Conservation (phyloP, 2,113 vertebrate genomes). For the Myotis davidii region DNA sequence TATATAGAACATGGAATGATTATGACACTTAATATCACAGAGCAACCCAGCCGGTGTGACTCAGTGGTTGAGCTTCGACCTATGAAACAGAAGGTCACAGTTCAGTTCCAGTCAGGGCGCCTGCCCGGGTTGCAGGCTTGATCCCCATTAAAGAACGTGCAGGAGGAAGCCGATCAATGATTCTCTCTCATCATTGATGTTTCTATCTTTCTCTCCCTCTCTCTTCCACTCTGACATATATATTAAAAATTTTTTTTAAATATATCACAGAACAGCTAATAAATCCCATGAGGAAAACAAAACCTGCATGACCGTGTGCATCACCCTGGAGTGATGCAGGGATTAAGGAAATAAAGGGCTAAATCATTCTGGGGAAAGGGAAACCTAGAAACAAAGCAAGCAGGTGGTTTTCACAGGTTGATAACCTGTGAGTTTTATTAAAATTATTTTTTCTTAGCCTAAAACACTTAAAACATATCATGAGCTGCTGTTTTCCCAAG, state of each 20-base stretch:
- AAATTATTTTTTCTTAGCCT: constrained; percentile 34
- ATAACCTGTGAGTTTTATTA: background rate
- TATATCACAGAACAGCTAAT: background rate
- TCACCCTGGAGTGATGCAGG: background rate
- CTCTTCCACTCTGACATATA: no score
- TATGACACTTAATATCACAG: background rate
- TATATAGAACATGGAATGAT: background rate
- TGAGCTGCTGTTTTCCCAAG: constrained; percentile 21
- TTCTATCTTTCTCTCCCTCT: no score
- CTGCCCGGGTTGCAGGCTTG: no score
- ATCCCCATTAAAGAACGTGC: no score
- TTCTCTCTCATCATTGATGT: no score
- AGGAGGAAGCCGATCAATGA: no score
- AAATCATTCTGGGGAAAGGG: background rate
- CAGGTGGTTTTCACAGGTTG: background rate
- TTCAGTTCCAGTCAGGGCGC: no score
- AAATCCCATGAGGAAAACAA: background rate
- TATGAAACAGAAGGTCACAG: no score
- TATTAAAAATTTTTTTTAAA: no score
- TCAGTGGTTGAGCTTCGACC: no score
- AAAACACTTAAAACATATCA: background rate
- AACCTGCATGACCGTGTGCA: background rate
- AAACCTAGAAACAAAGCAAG: background rate
- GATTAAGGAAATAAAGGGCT: background rate
- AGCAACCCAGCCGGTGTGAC: background rate